Evolutionary conservation across 2,797 vertebrate genomes (phyloP).

Genomic region (Serranus cabrilla): DNA sequence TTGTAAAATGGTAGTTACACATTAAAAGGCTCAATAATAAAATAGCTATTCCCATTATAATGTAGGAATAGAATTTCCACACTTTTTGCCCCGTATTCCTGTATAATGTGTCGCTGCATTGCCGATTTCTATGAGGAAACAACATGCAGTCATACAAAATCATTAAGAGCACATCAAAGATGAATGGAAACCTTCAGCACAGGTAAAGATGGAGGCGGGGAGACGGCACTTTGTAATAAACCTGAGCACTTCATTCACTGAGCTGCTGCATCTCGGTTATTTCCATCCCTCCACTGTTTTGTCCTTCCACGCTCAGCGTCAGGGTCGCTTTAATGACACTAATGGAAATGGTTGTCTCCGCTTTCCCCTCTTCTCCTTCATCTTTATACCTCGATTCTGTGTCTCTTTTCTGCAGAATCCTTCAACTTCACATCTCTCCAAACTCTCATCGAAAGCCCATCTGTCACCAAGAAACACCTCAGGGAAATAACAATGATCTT

Average conservation of each 20-base stretch:
- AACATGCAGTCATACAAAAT: constrained; percentile 26
- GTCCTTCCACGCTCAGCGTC: constrained; percentile 65
- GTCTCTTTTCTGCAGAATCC: constrained; percentile 52
- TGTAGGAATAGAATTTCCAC: constrained; percentile 20
- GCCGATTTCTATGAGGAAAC: constrained; percentile 37
- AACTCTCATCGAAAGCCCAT: constrained; percentile 58
- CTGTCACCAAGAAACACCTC: constrained; percentile 67
- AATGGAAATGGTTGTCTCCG: constrained; percentile 57
- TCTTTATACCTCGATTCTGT: constrained; percentile 64
- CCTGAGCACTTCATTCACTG: constrained; percentile 39
- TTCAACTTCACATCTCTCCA: constrained; percentile 61
- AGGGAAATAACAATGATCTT: constrained; percentile 66
- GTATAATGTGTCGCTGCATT: constrained; percentile 27
- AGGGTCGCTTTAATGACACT: constrained; percentile 70
- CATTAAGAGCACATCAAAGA: constrained; percentile 32
- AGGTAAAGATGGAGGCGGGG: constrained; percentile 38
- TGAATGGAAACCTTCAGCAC: constrained; percentile 55
- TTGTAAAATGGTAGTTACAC: background rate
- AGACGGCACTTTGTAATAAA: constrained; percentile 54
- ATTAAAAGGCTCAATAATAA: background rate
- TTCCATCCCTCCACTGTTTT: constrained; percentile 49
- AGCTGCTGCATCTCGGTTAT: constrained; percentile 35
- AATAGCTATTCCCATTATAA: background rate
- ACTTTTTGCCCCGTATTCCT: constrained; percentile 11
- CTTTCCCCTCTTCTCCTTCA: constrained; percentile 51